Evolutionary conservation across 2,888 invertebrate species (phyloP).

Genomic region (Dryomyza anilis): DNA sequence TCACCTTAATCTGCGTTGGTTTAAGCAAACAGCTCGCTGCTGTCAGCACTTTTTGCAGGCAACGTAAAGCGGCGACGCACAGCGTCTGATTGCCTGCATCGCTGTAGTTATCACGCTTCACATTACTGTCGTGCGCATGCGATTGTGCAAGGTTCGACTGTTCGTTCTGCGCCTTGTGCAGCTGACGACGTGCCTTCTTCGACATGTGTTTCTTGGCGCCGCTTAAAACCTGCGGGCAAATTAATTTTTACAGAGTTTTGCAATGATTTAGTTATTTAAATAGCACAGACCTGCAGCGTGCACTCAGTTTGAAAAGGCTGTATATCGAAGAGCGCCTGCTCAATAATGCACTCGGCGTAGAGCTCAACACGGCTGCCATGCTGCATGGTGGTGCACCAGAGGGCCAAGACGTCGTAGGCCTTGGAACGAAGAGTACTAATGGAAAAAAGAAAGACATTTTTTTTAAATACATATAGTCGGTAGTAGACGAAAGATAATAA

Average conservation of each 20-base stretch:
- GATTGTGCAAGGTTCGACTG: conserved; percentile 44
- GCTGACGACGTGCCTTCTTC: conserved; percentile 50
- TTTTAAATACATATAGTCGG: not conserved
- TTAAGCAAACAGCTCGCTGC: conserved; percentile 40
- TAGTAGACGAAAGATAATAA: too few species aligned
- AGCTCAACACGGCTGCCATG: conserved; percentile 45
- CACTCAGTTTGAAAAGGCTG: conserved; percentile 45
- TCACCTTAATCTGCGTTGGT: conserved; percentile 43
- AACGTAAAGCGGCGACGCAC: conserved; percentile 42
- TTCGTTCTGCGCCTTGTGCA: conserved; percentile 51
- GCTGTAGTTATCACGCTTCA: conserved; percentile 35
- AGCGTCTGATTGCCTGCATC: conserved; percentile 42
- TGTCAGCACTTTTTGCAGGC: conserved; percentile 40
- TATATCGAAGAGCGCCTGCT: conserved; percentile 44
- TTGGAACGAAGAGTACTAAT: conserved; percentile 41
- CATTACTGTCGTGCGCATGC: conserved; percentile 40
- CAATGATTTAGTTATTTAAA: not conserved
- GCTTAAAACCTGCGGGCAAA: conserved; percentile 40
- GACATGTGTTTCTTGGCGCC: conserved; percentile 51
- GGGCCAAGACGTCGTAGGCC: conserved; percentile 41
- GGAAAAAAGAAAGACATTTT: not conserved
- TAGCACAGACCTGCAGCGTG: conserved; percentile 39
- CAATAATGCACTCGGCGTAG: conserved; percentile 41
- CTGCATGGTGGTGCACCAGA: conserved; percentile 46
- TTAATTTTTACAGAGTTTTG: not conserved